These are phyloP conservation scores for Anagrus nilaparvatae DNA, from an alignment of 1,140 invertebrate species.

Conservation along the genomic window DNA sequence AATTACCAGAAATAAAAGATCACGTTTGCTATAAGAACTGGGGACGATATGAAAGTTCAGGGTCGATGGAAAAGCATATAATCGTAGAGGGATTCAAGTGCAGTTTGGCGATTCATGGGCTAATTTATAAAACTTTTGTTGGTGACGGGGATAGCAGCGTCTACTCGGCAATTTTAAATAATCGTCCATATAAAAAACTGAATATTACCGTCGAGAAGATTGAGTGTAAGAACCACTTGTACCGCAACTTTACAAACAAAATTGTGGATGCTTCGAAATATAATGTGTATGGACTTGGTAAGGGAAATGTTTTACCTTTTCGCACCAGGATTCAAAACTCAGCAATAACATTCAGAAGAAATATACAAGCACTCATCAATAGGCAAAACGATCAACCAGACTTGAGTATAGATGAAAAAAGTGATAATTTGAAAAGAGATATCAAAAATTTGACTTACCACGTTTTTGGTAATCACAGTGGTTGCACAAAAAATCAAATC, in stretches of 20 bases:
- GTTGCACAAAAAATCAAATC: neutral
- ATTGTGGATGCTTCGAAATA: slow-evolving; percentile 3
- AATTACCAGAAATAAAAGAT: slow-evolving; percentile 2
- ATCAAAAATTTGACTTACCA: slow-evolving; percentile 14
- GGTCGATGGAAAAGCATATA: slow-evolving; percentile 33
- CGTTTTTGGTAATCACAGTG: slow-evolving; percentile 16
- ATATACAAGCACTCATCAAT: no score
- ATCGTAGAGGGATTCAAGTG: slow-evolving; percentile 28
- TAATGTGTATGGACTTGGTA: neutral
- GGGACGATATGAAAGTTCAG: slow-evolving; percentile 13
- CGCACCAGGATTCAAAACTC: no score
- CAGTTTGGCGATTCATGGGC: slow-evolving; percentile 21
- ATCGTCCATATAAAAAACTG: slow-evolving; percentile 14
- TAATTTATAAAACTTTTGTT: slow-evolving; percentile 25
- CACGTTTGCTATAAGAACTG: slow-evolving; percentile 31
- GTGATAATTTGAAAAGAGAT: slow-evolving; percentile 8
- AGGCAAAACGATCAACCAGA: no score
- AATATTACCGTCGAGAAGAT: slow-evolving; percentile 22
- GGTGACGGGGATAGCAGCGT: slow-evolving; percentile 30
- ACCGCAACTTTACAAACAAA: slow-evolving; percentile 18
- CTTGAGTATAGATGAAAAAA: no score
- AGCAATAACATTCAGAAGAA: no score
- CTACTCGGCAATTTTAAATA: slow-evolving; percentile 16
- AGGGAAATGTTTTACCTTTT: neutral
- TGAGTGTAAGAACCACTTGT: slow-evolving; percentile 23